Percentiles rank a stretch among this genome's conserved stretches.
Evolutionary conservation across 2,113 vertebrate genomes (phyloP).

Genomic region (Entelurus aequoreus): DNA sequence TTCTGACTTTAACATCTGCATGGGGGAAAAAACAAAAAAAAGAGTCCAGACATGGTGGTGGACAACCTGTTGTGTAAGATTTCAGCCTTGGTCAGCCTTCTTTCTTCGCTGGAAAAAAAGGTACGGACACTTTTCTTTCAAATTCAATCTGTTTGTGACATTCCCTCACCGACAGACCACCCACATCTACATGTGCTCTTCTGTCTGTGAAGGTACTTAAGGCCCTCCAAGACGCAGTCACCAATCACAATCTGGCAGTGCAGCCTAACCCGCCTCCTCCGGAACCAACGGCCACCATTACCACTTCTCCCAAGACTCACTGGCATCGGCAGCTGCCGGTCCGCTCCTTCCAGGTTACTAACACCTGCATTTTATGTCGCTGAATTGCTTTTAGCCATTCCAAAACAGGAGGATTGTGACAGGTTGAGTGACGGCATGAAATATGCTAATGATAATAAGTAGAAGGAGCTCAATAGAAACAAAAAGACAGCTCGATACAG

Average conservation of each 20-base stretch:
- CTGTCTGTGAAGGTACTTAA: conserved; percentile 70
- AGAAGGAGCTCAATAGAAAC: not conserved
- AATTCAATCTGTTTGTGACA: not conserved
- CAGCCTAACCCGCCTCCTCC: conserved; percentile 56
- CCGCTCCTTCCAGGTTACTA: conserved; percentile 77
- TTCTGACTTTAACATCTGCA: not conserved
- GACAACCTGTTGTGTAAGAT: conserved; percentile 78
- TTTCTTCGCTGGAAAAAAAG: conserved; percentile 80
- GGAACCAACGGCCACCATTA: conserved; percentile 1
- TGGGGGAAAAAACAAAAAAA: conserved; percentile 16
- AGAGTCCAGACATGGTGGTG: conserved; percentile 71
- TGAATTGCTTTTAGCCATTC: not conserved
- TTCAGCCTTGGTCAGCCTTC: conserved; percentile 74
- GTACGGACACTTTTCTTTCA: conserved; percentile 42
- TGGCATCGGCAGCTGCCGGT: conserved; percentile 60
- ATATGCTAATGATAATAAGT: not conserved
- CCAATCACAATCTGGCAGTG: conserved; percentile 74
- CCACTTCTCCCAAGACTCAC: conserved; percentile 40
- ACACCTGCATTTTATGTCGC: not conserved
- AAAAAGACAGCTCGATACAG: too few species aligned
- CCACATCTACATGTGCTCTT: conserved; percentile 1
- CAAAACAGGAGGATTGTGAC: not conserved
- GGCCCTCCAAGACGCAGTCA: conserved; percentile 76
- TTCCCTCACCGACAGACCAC: not conserved
- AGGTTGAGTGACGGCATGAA: not conserved